These are phyloP conservation scores for Microcebus murinus DNA, from an alignment of 2,113 vertebrate species.

Conservation along the genomic window DNA sequence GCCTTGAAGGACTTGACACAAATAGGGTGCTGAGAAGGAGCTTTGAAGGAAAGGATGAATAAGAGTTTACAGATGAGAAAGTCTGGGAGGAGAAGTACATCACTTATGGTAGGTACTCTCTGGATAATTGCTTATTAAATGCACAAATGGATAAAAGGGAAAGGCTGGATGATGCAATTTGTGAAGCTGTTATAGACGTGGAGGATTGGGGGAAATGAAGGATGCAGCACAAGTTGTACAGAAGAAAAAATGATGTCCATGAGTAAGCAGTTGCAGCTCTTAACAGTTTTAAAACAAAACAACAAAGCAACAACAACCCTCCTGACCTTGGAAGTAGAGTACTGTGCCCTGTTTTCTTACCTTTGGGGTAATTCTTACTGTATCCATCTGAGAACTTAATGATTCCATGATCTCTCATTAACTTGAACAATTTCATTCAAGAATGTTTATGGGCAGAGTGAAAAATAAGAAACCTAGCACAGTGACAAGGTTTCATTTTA, in stretches of 20 bases:
- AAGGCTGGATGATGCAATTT: background rate
- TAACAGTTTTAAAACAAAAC: constrained; percentile 29
- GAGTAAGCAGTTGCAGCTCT: background rate
- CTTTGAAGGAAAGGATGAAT: background rate
- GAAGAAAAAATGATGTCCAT: background rate
- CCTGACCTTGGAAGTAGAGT: background rate
- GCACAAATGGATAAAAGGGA: background rate
- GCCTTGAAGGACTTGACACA: constrained; percentile 19
- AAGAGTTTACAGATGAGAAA: constrained; percentile 25
- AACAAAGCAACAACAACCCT: background rate
- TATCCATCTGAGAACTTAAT: background rate
- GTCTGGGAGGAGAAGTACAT: background rate
- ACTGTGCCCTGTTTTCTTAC: background rate
- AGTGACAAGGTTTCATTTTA: constrained; percentile 49
- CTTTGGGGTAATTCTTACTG: background rate
- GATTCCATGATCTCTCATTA: background rate
- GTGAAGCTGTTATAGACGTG: background rate
- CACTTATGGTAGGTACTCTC: background rate
- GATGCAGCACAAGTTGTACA: background rate
- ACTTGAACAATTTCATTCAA: background rate
- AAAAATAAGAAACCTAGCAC: constrained; percentile 39
- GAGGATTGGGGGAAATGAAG: background rate
- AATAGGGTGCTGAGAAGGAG: background rate
- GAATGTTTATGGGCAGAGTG: background rate
- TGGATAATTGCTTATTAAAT: background rate